These are phyloP conservation scores for Mimumesa dahlbomi DNA, from an alignment of 2,888 invertebrate genomes.

Conservation along the genomic window DNA sequence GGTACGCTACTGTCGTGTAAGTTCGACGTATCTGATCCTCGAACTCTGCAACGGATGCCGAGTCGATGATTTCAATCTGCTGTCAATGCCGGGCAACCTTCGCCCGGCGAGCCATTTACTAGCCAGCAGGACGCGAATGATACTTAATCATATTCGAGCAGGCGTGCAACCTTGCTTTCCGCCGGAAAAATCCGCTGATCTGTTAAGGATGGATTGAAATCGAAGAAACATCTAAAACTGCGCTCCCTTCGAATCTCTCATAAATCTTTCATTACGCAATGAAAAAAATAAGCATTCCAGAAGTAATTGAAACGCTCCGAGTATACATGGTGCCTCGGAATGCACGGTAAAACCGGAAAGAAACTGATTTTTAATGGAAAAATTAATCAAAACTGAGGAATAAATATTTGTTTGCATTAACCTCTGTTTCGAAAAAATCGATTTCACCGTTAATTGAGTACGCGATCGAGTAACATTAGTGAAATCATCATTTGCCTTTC, in stretches of 20 bases:
- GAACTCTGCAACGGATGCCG: conserved; percentile 59
- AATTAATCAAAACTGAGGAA: no score
- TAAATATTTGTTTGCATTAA: no score
- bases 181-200: conserved; percentile 32
- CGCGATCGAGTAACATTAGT: no score
- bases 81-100: conserved; percentile 67
- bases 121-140: conserved; percentile 55
- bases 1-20: conserved; percentile 47
- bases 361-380: no score
- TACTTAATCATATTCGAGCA: conserved; percentile 55
- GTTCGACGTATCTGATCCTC: conserved; percentile 65
- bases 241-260: not conserved
- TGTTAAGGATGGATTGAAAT: conserved; percentile 14
- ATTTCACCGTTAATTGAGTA: no score
- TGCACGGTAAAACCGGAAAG: no score
- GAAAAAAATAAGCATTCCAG: no score
- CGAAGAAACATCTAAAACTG: not conserved
- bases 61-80: conserved; percentile 68
- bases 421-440: no score
- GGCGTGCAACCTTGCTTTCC: conserved; percentile 21
- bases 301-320: no score
- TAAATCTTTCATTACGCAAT: not conserved
- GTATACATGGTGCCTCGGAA: no score
- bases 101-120: conserved; percentile 62
- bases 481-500: no score